phyloP scores from a whole-genome alignment of 35 echinoderm and acorn worm species.

The Apostichopus parvimensis region DNA sequence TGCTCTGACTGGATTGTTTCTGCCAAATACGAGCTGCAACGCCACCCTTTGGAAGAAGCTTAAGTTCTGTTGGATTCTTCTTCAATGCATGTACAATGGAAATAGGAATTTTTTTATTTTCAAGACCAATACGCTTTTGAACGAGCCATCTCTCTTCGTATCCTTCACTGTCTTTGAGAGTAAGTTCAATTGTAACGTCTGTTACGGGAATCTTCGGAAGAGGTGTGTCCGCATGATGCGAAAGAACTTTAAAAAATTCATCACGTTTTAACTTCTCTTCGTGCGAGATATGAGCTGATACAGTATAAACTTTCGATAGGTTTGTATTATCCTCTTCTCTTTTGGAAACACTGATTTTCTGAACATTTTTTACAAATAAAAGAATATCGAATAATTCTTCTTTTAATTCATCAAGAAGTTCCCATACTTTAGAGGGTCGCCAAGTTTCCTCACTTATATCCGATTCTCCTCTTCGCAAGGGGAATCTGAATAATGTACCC shows the following conservation, averaged over 20 bases:
- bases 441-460: constrained; percentile 47
- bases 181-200: neutral
- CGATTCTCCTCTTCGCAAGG: constrained; percentile 44
- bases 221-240: neutral
- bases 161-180: constrained; percentile 1
- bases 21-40: constrained; percentile 23
- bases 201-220: neutral
- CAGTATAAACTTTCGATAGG: neutral
- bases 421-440: neutral
- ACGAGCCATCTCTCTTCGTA: neutral
- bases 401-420: neutral
- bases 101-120: neutral
- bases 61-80: neutral
- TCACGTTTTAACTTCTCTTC: neutral
- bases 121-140: neutral
- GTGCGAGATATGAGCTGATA: neutral
- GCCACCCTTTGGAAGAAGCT: constrained; percentile 49
- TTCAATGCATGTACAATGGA: neutral
- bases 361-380: constrained; percentile 37
- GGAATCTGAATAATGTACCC: constrained; percentile 82
- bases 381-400: constrained; percentile 41
- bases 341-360: constrained; percentile 16
- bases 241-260: neutral
- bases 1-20: neutral
- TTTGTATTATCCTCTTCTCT: neutral